Base-by-base conservation (phyloP, 1,140 invertebrate species). In the Calephelis nemesis region DNA sequence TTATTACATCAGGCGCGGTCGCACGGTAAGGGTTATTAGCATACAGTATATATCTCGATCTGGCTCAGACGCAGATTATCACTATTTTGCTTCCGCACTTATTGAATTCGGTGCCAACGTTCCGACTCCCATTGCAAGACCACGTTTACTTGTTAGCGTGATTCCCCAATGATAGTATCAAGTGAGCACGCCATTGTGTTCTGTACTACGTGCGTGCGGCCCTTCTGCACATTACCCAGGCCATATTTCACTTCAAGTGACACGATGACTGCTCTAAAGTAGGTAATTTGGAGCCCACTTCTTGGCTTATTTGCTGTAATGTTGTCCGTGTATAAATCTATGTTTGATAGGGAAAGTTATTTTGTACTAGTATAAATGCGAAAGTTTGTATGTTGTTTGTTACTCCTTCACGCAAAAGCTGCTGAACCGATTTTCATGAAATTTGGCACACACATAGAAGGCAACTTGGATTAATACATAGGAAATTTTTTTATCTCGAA, bases 41-140 rank as follows among this genome's bases (percentile, higher is more conserved):
- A 91, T 91, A 91, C 84, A 89, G 84, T 81, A 84, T 83, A 85
- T 84, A 89, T 89, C 84, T 82, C 82, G 87, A 88, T 89, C 79
- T 87, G 70, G 73, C 75, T 73, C 75, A 71, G 66, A 74, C 68
- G 77, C 80, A 82, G 85, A 86, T 89, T 86, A 80, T 76, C 74
- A 63, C 54, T 63, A 64, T 63, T 48, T 47, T 50, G 69, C 85
- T 88, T 88, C 86, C 88, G 84, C 79, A 66, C 78, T 83, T 84
- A 88, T 86, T 85, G 79, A 84, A 88, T 90, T 89, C 76, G 85
- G 84, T 81, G 72, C 76, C 74, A 81, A 79, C 78, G 73, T 74
- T 75, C 77, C 71, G 68, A 73, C 76, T 83, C 76, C 80, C 76
- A 82, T 84, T 83, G 77, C 79, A 63, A 68, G 74, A 73, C 74